Evolutionary conservation across 2,113 vertebrate species (phyloP), one percentile per base, ranked within the genome.

Genomic region (Empidonax alnorum): DNA sequence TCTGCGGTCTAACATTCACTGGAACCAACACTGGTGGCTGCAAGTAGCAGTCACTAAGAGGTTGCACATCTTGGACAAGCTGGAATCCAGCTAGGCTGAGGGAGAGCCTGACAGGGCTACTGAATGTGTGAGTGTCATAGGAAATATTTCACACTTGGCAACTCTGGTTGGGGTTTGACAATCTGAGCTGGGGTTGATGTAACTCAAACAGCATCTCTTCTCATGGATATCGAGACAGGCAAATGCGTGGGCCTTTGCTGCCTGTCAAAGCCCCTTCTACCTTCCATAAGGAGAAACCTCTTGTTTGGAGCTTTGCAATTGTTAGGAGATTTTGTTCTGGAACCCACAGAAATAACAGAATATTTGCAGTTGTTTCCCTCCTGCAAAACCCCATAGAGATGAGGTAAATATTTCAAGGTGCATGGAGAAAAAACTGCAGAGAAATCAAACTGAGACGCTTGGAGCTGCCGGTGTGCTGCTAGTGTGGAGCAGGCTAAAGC

Each of bases 1-100:
- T 41, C 62, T 0, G 0, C 14, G 42, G 59, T 24, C 55, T 65
- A 46, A 61, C 0, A 1, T 8, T 46, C 0, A 1, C 55, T 30
- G 68, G 46, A 80, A 58, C 28, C 0, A 0, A 50, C 2, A 1
- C 65, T 63, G 65, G 27, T 71, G 80, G 52, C 76, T 89, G 61
- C 2, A 3, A 90, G 33, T 12, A 71, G 58, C 44, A 59, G 30
- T 77, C 16, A 22, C 55, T 77, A 55, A 55, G 21, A 39, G 50
- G 37, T 62, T 71, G 56, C 39, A 31, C 3, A 0, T 67, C 73
- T 55, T 71, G 61, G 72, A 74, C 28, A 16, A 0, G 10, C 58
- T 71, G 65, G 41, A 67, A 71, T 72, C 56, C 76, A 84, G 22
- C 66, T 78, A 83, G 65, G 52, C 69, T 76, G 73, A 78, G 91